Conservation (phyloP, 2,797 vertebrate species). For the Argyrosomus regius region DNA sequence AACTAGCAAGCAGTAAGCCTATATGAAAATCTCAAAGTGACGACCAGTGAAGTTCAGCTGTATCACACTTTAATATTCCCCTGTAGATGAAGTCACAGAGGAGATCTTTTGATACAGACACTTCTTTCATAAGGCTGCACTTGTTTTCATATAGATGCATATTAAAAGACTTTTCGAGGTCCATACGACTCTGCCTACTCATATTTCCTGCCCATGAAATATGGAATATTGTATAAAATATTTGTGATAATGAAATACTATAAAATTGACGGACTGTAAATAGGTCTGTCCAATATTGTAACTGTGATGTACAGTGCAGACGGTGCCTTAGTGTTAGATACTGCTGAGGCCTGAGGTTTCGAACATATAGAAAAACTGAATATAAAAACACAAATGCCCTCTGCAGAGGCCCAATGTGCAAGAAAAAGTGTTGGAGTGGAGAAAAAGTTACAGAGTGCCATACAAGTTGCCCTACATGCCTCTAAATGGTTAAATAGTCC, state of each 20-base stretch:
- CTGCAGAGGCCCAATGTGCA: no score
- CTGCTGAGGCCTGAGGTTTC: background rate
- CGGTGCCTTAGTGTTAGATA: background rate
- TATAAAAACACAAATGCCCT: background rate
- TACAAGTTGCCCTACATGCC: no score
- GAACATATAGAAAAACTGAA: background rate
- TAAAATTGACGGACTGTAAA: conserved; percentile 1
- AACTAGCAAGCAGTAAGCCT: conserved; percentile 21
- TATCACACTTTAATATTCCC: conserved; percentile 35
- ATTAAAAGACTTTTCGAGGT: conserved; percentile 5
- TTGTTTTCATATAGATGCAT: conserved; percentile 25
- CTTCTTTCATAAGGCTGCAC: conserved; percentile 24
- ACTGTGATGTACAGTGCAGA: background rate
- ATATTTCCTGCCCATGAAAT: background rate
- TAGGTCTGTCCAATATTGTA: background rate
- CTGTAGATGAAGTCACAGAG: background rate
- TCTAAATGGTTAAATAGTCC: no score
- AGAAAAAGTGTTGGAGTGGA: no score
- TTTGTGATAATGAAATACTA: background rate
- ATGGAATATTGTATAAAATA: conserved; percentile 18
- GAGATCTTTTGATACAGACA: conserved; percentile 10
- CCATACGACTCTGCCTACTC: background rate
- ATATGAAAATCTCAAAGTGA: conserved; percentile 46
- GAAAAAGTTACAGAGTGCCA: no score
- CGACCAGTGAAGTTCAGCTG: conserved; percentile 24